Percentiles rank a stretch among this genome's conserved stretches.
Conservation (phyloP, 1,140 invertebrate genomes). For the Stenopsyche tienmushanensis region DNA sequence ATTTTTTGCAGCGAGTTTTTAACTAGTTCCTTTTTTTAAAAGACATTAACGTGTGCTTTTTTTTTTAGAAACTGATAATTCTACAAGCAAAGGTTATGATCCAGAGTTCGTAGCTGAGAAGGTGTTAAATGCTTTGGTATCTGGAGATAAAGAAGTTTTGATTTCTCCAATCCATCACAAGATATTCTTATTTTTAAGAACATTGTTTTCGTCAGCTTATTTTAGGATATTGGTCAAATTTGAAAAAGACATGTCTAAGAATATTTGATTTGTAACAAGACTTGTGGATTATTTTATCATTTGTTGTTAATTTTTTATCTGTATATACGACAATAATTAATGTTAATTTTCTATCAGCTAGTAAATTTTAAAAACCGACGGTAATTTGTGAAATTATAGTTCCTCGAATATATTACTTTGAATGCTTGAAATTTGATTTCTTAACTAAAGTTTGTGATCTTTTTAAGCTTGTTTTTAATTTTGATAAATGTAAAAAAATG, state of each 20-base stretch:
- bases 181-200: constrained; percentile 16
- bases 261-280: background rate
- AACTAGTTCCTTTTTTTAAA: too few relatives aligned
- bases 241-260: constrained; percentile 14
- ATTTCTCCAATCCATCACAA: constrained; percentile 57
- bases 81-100: constrained; percentile 68
- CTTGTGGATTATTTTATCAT: background rate
- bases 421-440: background rate
- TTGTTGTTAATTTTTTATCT: background rate
- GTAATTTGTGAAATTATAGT: background rate
- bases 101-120: constrained; percentile 67
- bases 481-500: too few relatives aligned
- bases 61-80: constrained; percentile 61
- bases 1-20: too few relatives aligned
- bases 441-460: background rate
- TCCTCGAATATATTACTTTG: background rate
- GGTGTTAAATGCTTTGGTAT: constrained; percentile 65
- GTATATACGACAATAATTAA: background rate
- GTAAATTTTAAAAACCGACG: background rate
- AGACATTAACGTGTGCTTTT: too few relatives aligned
- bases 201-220: constrained; percentile 21
- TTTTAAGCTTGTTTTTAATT: too few relatives aligned
- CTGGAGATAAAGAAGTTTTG: constrained; percentile 66
- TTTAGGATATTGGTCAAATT: constrained; percentile 14
- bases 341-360: background rate